Percentiles rank a stretch among this genome's conserved stretches.
Evolutionary conservation across 2,888 invertebrate species (phyloP).

Genomic region (Merodon equestris): DNA sequence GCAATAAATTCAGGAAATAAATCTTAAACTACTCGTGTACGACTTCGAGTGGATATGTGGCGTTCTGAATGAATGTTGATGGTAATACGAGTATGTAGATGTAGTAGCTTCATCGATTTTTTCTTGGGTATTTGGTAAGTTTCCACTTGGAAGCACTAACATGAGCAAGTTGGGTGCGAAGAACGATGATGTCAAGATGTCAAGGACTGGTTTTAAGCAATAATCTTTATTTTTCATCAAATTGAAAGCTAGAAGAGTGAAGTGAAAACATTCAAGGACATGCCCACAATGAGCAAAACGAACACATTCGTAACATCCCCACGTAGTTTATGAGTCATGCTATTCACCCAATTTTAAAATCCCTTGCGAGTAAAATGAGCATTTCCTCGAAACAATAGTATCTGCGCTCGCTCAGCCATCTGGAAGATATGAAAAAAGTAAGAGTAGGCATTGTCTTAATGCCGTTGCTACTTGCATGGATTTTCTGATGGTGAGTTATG

Average conservation of each 20-base stretch:
- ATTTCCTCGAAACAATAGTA: conserved; percentile 39
- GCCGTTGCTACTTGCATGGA: conserved; percentile 61
- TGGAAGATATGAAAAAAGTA: conserved; percentile 48
- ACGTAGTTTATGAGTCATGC: conserved; percentile 8
- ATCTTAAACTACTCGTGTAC: background rate
- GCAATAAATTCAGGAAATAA: conserved; percentile 6
- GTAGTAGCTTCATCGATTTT: conserved; percentile 4
- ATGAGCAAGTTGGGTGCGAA: conserved; percentile 27
- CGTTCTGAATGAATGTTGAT: too few species aligned
- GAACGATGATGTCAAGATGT: conserved; percentile 32
- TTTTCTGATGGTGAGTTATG: conserved; percentile 26
- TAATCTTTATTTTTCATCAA: conserved; percentile 18
- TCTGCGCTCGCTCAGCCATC: conserved; percentile 44
- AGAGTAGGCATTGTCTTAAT: conserved; percentile 43
- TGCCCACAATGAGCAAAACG: conserved; percentile 6
- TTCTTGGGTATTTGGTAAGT: background rate
- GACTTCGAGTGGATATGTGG: too few species aligned
- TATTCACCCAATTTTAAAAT: conserved; percentile 57
- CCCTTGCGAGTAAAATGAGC: conserved; percentile 31
- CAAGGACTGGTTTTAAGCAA: conserved; percentile 49
- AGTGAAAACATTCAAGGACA: conserved; percentile 45
- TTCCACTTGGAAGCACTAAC: background rate
- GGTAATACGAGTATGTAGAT: background rate
- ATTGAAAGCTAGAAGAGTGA: background rate
- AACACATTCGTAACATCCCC: conserved; percentile 5